phyloP scores from a whole-genome alignment of 2,888 invertebrate species.

The Chloroclysta siterata region DNA sequence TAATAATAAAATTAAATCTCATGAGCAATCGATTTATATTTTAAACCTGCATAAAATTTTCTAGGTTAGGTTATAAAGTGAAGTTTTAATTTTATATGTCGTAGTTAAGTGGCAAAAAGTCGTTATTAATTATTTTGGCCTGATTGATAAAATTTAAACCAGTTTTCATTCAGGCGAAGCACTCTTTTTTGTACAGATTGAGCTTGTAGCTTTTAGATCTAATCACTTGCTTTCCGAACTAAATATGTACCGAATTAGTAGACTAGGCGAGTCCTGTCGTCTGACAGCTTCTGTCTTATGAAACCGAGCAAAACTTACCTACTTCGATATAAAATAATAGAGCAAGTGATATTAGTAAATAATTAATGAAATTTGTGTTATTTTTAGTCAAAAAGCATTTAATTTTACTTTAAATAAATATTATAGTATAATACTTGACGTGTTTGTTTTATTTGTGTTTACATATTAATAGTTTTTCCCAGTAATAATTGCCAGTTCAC shows the following conservation, averaged over 20 bases:
- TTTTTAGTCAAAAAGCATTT: constrained; percentile 26
- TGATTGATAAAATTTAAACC: constrained; percentile 12
- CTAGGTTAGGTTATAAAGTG: background rate
- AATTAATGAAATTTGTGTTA: background rate
- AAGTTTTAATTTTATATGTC: constrained; percentile 1
- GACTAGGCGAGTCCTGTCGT: background rate
- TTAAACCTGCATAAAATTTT: background rate
- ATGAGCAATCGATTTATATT: background rate
- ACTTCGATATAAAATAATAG: background rate
- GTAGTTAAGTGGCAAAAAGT: background rate
- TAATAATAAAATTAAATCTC: background rate
- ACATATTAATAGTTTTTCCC: background rate
- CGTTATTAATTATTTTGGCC: constrained; percentile 6
- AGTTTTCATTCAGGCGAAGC: constrained; percentile 16
- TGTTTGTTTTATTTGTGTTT: background rate
- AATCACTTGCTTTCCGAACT: background rate
- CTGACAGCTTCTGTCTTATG: too few relatives aligned
- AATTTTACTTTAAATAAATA: constrained; percentile 22
- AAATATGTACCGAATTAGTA: background rate
- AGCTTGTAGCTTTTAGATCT: background rate
- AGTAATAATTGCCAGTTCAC: too few relatives aligned
- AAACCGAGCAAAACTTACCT: background rate
- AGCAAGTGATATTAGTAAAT: background rate
- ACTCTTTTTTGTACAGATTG: background rate
- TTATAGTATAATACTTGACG: constrained; percentile 1